These are phyloP conservation scores for Anguilla japonica DNA, from an alignment of 2,113 vertebrate species.

Conservation along the genomic window DNA sequence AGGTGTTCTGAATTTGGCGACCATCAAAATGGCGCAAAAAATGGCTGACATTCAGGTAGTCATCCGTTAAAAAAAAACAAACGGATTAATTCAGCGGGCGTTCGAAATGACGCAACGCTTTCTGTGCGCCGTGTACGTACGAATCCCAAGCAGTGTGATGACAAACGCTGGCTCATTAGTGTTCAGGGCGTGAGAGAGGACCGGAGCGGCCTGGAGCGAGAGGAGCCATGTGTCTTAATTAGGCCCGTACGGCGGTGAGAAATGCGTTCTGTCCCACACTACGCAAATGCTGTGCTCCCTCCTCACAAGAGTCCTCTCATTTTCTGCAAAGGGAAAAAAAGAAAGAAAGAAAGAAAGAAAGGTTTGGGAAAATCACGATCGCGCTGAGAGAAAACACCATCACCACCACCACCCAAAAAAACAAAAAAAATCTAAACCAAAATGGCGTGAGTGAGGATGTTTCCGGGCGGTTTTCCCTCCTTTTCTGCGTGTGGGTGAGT, in stretches of 20 bases:
- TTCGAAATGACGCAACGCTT: constrained; percentile 23
- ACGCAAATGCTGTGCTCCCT: constrained; percentile 8
- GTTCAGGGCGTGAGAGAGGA: neutral
- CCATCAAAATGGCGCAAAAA: constrained; percentile 52
- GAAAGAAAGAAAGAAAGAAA: neutral
- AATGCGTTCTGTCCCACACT: constrained; percentile 17
- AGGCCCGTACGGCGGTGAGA: constrained; percentile 12
- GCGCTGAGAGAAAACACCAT: neutral
- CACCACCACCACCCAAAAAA: neutral
- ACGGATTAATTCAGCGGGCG: neutral
- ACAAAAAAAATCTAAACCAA: constrained; percentile 37
- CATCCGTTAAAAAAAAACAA: constrained; percentile 26
- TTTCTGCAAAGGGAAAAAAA: neutral
- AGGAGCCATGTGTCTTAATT: constrained; percentile 35
- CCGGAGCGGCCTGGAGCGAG: neutral
- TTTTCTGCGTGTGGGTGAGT: constrained; percentile 40
- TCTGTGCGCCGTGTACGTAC: constrained; percentile 14
- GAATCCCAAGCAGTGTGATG: constrained; percentile 9
- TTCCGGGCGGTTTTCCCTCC: constrained; percentile 65
- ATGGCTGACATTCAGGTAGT: constrained; percentile 17
- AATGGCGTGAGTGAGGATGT: constrained; percentile 48
- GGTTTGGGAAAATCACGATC: neutral
- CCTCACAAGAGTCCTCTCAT: neutral
- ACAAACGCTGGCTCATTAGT: constrained; percentile 22
- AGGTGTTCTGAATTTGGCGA: constrained; percentile 58